phyloP scores from a whole-genome alignment of 2,113 vertebrate species.

The Carassius carassius region DNA sequence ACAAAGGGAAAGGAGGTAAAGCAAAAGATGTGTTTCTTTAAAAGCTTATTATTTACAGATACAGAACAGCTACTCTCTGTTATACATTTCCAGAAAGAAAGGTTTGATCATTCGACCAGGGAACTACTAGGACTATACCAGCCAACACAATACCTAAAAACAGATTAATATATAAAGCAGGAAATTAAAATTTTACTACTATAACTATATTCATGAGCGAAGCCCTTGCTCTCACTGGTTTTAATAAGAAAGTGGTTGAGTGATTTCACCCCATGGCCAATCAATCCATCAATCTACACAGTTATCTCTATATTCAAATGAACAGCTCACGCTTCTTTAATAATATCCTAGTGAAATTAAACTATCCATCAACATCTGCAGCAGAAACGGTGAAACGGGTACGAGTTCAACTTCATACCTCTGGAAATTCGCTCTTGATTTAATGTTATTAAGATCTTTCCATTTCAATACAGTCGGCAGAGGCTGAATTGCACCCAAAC shows the following conservation, averaged over 20 bases:
- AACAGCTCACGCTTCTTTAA: slow-evolving; percentile 58
- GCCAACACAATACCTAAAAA: slow-evolving; percentile 53
- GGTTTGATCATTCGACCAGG: neutral
- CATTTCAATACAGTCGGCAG: neutral
- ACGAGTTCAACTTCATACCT: slow-evolving; percentile 15
- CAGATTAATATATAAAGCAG: slow-evolving; percentile 76
- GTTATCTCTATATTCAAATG: slow-evolving; percentile 63
- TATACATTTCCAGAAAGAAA: slow-evolving; percentile 17
- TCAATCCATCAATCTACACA: slow-evolving; percentile 74
- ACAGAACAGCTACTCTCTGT: slow-evolving; percentile 2
- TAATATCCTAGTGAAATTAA: slow-evolving; percentile 60
- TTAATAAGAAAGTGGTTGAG: slow-evolving; percentile 74
- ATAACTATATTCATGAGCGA: slow-evolving; percentile 75
- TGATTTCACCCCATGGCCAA: slow-evolving; percentile 64
- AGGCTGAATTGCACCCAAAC: slow-evolving; percentile 21
- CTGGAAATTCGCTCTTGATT: slow-evolving; percentile 37
- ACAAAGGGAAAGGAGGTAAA: neutral
- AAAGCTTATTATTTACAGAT: neutral
- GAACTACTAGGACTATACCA: neutral
- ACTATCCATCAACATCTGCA: slow-evolving; percentile 50
- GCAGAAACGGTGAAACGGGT: slow-evolving; percentile 21
- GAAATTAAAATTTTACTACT: slow-evolving; percentile 79
- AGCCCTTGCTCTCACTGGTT: slow-evolving; percentile 60
- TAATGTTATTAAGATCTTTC: slow-evolving; percentile 35
- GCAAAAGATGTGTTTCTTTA: neutral